phyloP scores from a whole-genome alignment of 1,140 invertebrate species.

The Eulimnadia texana region DNA sequence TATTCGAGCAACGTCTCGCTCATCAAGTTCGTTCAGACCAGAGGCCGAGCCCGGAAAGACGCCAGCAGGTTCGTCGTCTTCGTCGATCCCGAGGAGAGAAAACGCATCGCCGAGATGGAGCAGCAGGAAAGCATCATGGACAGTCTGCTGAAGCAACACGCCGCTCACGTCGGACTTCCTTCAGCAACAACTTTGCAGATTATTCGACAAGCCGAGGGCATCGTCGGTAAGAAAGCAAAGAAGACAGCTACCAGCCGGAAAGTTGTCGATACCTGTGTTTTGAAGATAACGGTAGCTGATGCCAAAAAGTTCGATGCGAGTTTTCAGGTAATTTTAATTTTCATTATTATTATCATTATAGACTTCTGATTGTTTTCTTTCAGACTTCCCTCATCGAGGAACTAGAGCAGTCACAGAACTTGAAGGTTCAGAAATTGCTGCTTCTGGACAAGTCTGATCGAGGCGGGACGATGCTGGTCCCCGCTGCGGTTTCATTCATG shows the following conservation, averaged over 20 bases:
- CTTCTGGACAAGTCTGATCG: not conserved
- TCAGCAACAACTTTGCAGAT: no score
- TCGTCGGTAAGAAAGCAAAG: not conserved
- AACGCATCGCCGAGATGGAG: not conserved
- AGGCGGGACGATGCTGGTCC: not conserved
- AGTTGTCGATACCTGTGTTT: not conserved
- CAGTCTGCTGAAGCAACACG: not conserved
- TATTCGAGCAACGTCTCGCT: not conserved
- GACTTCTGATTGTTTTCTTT: not conserved
- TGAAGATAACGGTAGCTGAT: not conserved
- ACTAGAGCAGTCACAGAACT: not conserved
- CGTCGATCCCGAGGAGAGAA: not conserved
- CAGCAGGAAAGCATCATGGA: conserved; percentile 1
- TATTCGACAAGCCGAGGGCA: not conserved
- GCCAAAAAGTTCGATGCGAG: not conserved
- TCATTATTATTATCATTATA: not conserved
- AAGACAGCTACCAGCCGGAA: no score
- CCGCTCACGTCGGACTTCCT: not conserved
- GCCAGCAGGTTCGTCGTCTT: not conserved
- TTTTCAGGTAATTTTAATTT: not conserved
- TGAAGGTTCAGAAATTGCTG: not conserved
- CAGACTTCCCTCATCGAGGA: not conserved
- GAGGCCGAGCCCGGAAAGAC: not conserved
- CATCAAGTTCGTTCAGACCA: not conserved
- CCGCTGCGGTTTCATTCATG: not conserved